These are phyloP conservation scores for Zapus hudsonius DNA, from an alignment of 2,113 vertebrate genomes.

Conservation along the genomic window DNA sequence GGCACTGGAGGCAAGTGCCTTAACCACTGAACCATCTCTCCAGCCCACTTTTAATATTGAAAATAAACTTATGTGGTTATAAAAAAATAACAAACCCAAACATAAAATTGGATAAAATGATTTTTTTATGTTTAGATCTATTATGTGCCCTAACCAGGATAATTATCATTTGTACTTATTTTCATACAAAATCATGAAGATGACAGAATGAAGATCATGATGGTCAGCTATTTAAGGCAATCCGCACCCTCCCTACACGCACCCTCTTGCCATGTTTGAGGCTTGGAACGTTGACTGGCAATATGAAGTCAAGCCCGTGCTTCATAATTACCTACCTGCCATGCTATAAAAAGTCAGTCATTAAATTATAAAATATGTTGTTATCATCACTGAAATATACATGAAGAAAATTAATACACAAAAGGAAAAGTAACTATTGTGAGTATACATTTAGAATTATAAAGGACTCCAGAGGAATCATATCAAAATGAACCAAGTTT, in stretches of 20 bases:
- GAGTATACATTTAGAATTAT: constrained; percentile 11
- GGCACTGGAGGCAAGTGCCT: too few species aligned
- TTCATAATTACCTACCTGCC: background rate
- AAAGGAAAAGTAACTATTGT: constrained; percentile 23
- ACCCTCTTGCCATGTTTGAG: background rate
- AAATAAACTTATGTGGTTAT: background rate
- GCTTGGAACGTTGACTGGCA: background rate
- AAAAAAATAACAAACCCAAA: background rate
- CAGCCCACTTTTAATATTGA: background rate
- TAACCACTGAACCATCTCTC: too few species aligned
- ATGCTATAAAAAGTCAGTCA: background rate
- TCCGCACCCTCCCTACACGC: background rate
- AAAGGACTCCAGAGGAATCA: background rate
- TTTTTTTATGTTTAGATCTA: background rate
- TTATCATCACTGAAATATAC: background rate
- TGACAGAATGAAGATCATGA: background rate
- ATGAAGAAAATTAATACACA: background rate
- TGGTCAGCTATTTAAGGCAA: background rate
- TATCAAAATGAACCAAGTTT: background rate
- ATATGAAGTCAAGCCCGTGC: background rate
- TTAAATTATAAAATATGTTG: background rate
- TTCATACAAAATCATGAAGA: background rate
- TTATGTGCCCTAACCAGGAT: background rate
- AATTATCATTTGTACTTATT: background rate
- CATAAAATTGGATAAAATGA: background rate